Percentiles rank a stretch among this genome's conserved stretches.
Conservation (phyloP, 2,113 vertebrate species). For the Raja brachyura region DNA sequence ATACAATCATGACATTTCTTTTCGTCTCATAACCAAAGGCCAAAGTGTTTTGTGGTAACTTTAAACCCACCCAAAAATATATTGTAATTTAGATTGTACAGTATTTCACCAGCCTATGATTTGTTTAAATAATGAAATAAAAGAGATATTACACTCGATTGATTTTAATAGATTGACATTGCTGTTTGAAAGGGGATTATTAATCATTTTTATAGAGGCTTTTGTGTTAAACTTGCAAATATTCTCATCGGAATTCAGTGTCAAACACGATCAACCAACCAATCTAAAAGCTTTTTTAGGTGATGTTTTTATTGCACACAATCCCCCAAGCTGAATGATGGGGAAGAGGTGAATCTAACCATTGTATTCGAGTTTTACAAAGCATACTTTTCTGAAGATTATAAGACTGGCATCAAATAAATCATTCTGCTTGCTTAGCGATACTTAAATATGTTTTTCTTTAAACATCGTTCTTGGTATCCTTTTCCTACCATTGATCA, state of each 20-base stretch:
- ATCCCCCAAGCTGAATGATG: neutral
- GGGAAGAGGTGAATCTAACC: neutral
- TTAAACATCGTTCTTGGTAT: neutral
- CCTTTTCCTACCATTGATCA: neutral
- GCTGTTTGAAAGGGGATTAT: neutral
- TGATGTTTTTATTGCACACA: neutral
- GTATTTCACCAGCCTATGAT: neutral
- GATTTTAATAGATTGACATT: neutral
- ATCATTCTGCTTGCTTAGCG: neutral
- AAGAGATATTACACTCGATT: neutral
- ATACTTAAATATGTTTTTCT: neutral
- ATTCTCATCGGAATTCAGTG: neutral
- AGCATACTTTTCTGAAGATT: neutral
- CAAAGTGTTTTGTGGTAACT: neutral
- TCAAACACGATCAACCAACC: neutral
- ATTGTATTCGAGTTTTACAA: neutral
- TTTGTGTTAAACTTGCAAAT: conserved; percentile 12
- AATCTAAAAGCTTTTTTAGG: neutral
- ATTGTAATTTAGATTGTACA: neutral
- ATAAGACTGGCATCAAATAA: neutral
- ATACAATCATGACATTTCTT: neutral
- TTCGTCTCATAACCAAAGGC: neutral
- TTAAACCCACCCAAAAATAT: neutral
- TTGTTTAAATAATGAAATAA: neutral
- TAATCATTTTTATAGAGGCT: neutral